phyloP scores from a whole-genome alignment of 2,113 vertebrate species.

The Erpornis zantholeuca region DNA sequence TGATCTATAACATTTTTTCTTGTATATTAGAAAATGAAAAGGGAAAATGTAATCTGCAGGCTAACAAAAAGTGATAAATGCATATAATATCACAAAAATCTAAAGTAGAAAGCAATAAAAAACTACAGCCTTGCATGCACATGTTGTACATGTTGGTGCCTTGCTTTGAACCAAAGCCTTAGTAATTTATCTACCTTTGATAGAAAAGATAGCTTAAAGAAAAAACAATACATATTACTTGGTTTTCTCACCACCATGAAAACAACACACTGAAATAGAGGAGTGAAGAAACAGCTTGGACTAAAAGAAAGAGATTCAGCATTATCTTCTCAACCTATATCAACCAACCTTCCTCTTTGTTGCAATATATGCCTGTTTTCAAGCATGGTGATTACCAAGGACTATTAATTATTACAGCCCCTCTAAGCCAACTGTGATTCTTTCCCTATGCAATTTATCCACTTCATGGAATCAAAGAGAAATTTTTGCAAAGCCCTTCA shows the following conservation, averaged over 20 bases:
- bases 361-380: background rate
- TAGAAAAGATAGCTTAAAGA: background rate
- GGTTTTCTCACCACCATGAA: background rate
- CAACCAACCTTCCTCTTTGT: background rate
- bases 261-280: background rate
- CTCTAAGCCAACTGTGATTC: background rate
- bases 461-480: background rate
- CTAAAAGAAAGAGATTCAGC: background rate
- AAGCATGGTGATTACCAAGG: background rate
- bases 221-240: background rate
- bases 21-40: background rate
- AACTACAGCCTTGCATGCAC: background rate
- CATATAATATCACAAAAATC: background rate
- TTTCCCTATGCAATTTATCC: background rate
- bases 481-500: background rate
- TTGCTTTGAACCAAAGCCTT: background rate
- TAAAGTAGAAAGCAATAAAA: background rate
- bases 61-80: background rate
- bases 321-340: background rate
- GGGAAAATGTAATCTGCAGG: background rate
- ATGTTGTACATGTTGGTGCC: background rate
- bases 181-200: background rate
- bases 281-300: background rate
- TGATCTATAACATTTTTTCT: background rate
- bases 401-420: background rate